Base-by-base conservation (phyloP, 2,888 invertebrate species). In the Tridacna crocea region DNA sequence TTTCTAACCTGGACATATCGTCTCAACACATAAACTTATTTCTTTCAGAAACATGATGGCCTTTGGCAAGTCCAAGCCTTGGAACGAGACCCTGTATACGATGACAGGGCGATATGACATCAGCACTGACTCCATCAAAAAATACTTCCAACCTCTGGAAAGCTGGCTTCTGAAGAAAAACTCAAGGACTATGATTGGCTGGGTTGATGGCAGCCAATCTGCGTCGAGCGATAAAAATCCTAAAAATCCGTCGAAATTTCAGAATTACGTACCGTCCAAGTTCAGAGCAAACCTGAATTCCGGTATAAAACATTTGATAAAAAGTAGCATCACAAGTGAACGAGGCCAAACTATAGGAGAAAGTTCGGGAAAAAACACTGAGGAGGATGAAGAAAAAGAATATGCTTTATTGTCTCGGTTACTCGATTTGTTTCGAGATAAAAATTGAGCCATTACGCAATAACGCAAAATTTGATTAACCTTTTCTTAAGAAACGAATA, bases 131-230 rank as follows among this genome's bases (percentile, higher is more conserved):
- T 96, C 98, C 0, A 95, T 98, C 88, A 95, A 97, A 51, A 96
- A 96, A 93, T 98, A 98, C 93, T 98, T 98, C 94, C 95, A 96
- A 84, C 98, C 98, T 0, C 94, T 98, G 22, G 95, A 96, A 83
- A 95, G 96, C 0, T 98, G 97, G 97, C 95, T 98, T 0, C 51
- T 79, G 58, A 27, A 79, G 0, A 72, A 55, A 36, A 84, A 80
- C 80, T 47, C 19, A 13, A 47, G 60, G 0, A 77, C 74, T 36
- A n/a, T 22, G 3, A 63, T 83, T 60, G 89, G 89, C 13, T 89
- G 89, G 89, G 66, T 75, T 15, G 72, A 77, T 19, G 87, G 81
- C 36, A 36, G 36, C 36, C 36, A 36, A 22, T 22, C 61, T 0
- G 2, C 61, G 19, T 61, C 36, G 36, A 36, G 36, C 8, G 36